Conservation (phyloP, 2,797 vertebrate species). For the Anguilla pacifica region DNA sequence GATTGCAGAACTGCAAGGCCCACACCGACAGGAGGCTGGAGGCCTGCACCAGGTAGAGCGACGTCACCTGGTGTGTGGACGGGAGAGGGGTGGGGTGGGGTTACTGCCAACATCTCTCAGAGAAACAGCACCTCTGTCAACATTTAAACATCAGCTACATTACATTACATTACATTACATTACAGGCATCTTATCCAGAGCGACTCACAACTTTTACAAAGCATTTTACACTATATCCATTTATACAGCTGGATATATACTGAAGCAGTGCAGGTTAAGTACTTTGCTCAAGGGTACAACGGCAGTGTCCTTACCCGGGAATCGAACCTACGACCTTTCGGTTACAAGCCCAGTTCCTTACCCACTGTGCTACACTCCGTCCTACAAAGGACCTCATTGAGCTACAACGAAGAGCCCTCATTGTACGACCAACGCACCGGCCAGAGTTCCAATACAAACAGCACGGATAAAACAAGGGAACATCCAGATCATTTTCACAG, state of each 20-base stretch:
- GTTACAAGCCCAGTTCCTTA: no score
- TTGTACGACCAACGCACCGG: not conserved
- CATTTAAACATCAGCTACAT: not conserved
- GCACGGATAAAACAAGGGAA: not conserved
- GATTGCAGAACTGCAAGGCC: constrained; percentile 93
- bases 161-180: no score
- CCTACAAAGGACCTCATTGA: no score
- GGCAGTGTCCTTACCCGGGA: no score
- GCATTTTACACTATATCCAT: no score
- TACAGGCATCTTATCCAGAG: no score
- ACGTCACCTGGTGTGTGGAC: constrained; percentile 73
- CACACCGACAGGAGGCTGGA: constrained; percentile 84
- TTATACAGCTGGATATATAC: no score
- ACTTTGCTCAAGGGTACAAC: no score
- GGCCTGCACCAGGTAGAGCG: constrained; percentile 85
- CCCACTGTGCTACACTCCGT: no score
- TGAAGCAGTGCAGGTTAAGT: no score
- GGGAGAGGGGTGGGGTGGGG: not conserved
- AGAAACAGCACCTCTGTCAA: constrained; percentile 14
- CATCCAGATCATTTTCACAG: not conserved
- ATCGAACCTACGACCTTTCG: no score
- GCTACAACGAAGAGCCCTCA: not conserved
- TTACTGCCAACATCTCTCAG: not conserved
- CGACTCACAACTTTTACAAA: no score
- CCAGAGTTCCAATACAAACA: not conserved